Conservation (phyloP, 1,140 invertebrate genomes). For the Teleopsis dalmanni region DNA sequence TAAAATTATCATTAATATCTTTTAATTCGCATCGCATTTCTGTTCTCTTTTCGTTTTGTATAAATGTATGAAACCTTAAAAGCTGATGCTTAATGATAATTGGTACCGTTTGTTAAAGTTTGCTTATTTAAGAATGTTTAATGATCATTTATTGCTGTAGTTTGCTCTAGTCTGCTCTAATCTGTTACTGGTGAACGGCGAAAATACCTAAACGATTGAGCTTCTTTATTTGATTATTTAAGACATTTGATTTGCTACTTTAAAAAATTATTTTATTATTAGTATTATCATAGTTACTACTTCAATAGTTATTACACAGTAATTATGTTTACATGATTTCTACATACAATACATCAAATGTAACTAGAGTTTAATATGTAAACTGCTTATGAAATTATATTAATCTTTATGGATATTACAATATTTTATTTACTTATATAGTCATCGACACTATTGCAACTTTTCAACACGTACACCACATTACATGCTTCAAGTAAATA, state of each 20-base stretch:
- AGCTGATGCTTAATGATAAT: too few species aligned
- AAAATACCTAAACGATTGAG: neutral
- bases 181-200: too few species aligned
- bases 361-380: slow-evolving; percentile 9
- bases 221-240: neutral
- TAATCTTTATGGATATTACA: slow-evolving; percentile 7
- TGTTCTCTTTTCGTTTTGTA: too few species aligned
- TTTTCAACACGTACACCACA: neutral
- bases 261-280: slow-evolving; percentile 21
- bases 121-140: too few species aligned
- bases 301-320: slow-evolving; percentile 14
- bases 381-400: slow-evolving; percentile 2
- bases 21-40: too few species aligned
- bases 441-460: neutral
- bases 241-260: slow-evolving; percentile 14
- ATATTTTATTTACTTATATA: too few species aligned
- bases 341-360: slow-evolving; percentile 12
- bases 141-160: too few species aligned
- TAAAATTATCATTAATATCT: too few species aligned
- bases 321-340: slow-evolving; percentile 11
- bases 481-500: too few species aligned
- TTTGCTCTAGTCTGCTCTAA: too few species aligned
- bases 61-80: too few species aligned
- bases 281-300: slow-evolving; percentile 12
- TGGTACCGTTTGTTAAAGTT: too few species aligned